A percentile compares a stretch with the other conserved stretches of the same genome.
These are phyloP conservation scores for Tychaedon coryphoeus DNA, from an alignment of 2,113 vertebrate genomes.

Conservation along the genomic window DNA sequence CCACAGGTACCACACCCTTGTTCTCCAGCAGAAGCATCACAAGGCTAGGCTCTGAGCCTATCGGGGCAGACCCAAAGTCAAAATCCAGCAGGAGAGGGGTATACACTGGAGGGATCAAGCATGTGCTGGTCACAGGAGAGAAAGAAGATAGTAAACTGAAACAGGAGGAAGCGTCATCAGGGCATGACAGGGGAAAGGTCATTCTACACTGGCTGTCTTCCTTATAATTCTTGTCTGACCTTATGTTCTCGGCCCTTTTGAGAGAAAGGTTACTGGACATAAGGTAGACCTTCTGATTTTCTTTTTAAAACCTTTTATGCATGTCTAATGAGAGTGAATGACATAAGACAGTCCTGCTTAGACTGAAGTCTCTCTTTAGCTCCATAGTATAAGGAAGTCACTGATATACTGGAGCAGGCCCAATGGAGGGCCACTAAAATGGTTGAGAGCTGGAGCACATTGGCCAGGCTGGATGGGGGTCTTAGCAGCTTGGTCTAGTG, in stretches of 20 bases:
- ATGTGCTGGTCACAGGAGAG: slow-evolving; percentile 61
- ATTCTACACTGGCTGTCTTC: background rate
- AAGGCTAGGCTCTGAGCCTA: slow-evolving; percentile 75
- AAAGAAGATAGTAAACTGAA: background rate
- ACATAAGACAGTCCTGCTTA: background rate
- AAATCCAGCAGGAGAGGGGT: slow-evolving; percentile 83
- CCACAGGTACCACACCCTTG: slow-evolving; percentile 77
- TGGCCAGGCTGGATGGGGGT: background rate
- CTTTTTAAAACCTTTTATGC: background rate
- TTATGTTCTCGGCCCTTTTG: background rate
- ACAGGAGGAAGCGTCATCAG: background rate
- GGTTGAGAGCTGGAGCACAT: background rate
- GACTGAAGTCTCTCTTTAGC: background rate
- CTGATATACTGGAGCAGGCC: background rate
- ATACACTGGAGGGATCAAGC: slow-evolving; percentile 71
- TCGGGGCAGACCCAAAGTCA: slow-evolving; percentile 83
- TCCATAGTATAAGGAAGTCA: background rate
- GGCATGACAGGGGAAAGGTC: background rate
- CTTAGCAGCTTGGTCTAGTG: background rate
- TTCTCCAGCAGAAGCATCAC: slow-evolving; percentile 84
- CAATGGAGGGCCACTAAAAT: background rate
- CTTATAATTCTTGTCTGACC: background rate
- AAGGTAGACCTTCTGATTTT: background rate
- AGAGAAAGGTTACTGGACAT: background rate
- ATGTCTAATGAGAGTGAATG: background rate